Base-by-base conservation (phyloP, 2,888 invertebrate species). In the Zygogramma bicolorata region DNA sequence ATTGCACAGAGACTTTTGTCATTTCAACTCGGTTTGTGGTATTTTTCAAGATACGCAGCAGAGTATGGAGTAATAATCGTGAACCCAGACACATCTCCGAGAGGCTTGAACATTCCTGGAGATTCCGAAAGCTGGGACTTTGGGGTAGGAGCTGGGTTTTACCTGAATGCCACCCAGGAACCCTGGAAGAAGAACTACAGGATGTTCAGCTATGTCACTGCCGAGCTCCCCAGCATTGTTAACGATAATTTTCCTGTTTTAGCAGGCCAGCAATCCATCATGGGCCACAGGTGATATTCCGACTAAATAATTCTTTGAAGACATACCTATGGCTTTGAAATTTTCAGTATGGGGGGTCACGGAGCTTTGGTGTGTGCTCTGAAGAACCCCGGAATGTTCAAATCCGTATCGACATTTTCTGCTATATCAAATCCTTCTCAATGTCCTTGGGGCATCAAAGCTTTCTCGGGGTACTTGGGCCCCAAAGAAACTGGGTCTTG, bases 321-420 rank as follows among this genome's bases (percentile, higher is more conserved):
- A 46, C 7, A 22, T 46, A 3, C 1, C 27, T 25, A n/a, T 34
- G 8, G 31, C 8, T 77, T n/a, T n/a, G n/a, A n/a, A n/a, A n/a
- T n/a, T 88, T 90, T 59, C 85, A 97, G 98, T 84, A 99, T 99
- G 99, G 99, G 99, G 72, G 99, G 99, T 25, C 98, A 99, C 88
- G 99, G 99, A 31, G 98, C 98, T 15, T 86, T 99, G 59, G 92
- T 97, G 65, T 94, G 95, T 83, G 94, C 95, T 4, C 87, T 99
- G 49, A 95, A 96, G 86, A 97, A 97, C 87, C 98, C 98, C 8
- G 95, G 95, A 13, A 88, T 93, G 70, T 99, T 95, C 87, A 92
- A 92, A 82, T 92, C 94, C 7, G 97, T 97, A 0, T 97, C 98
- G 75, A 97, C 97, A 4, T 98, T 99, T 89, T 93, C 99, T 3